Percentiles rank a stretch among this genome's conserved stretches.
Conservation (phyloP, 2,113 vertebrate species). For the Castor canadensis region DNA sequence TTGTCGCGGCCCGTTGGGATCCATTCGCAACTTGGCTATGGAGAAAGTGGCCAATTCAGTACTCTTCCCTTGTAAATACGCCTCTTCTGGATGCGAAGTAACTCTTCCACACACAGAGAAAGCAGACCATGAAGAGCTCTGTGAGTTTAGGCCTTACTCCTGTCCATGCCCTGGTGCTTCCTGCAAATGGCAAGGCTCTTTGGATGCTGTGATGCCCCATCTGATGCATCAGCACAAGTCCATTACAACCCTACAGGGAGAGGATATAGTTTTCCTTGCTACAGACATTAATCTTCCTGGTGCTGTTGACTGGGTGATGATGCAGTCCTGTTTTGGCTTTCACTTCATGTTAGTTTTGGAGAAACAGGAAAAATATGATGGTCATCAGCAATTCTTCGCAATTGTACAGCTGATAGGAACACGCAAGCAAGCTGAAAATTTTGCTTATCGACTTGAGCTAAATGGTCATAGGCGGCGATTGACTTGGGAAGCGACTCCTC, state of each 20-base stretch:
- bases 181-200: constrained; percentile 98
- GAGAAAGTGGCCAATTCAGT: constrained; percentile 99
- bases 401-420: constrained; percentile 99
- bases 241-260: constrained; percentile 98
- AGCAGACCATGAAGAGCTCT: constrained; percentile 99
- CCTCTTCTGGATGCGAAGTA: constrained; percentile 98
- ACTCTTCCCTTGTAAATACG: constrained; percentile 98
- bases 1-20: constrained; percentile 96
- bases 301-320: constrained; percentile 99
- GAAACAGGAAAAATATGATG: constrained; percentile 99
- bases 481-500: constrained; percentile 99
- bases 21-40: constrained; percentile 99
- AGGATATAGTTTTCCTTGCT: constrained; percentile 98
- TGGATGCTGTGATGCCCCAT: constrained; percentile 99
- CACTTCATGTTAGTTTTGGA: constrained; percentile 99
- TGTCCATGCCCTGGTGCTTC: constrained; percentile 98
- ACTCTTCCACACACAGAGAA: constrained; percentile 99
- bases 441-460: constrained; percentile 97
- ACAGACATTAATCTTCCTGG: constrained; percentile 99
- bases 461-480: constrained; percentile 98
- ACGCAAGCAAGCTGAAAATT: constrained; percentile 99
- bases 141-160: constrained; percentile 98
- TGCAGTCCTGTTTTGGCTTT: constrained; percentile 99
- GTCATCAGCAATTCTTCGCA: constrained; percentile 99
- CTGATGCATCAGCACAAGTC: constrained; percentile 99